These are phyloP conservation scores for Lophotriccus pileatus DNA, from an alignment of 2,797 vertebrate genomes.

Conservation along the genomic window DNA sequence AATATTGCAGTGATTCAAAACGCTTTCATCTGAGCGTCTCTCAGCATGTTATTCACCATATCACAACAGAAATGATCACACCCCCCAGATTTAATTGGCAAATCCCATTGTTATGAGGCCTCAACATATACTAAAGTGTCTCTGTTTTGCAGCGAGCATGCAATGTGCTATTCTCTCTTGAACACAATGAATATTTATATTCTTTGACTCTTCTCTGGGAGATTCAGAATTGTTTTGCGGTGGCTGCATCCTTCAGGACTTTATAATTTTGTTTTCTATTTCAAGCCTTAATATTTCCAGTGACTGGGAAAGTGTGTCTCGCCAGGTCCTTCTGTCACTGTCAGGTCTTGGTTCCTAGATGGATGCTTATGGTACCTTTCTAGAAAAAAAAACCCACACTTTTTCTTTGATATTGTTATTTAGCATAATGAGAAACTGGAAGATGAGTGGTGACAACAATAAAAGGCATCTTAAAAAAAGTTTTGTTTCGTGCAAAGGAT, in stretches of 20 bases:
- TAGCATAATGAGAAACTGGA: conserved; percentile 3
- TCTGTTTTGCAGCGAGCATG: conserved; percentile 18
- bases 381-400: fast-evolving
- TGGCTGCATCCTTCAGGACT: conserved; percentile 24
- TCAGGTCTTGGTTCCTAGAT: background rate
- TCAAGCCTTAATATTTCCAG: conserved; percentile 23
- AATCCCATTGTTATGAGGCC: conserved; percentile 59
- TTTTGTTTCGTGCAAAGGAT: background rate
- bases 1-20: conserved; percentile 35
- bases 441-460: background rate
- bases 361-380: background rate
- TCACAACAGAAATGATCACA: conserved; percentile 59
- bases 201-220: conserved; percentile 10
- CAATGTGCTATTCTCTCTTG: conserved; percentile 37
- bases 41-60: conserved; percentile 52
- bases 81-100: conserved; percentile 68
- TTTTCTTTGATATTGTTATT: conserved; percentile 5
- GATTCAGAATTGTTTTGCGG: background rate
- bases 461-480: background rate
- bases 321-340: background rate
- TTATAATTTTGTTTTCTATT: conserved; percentile 20
- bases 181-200: conserved; percentile 67
- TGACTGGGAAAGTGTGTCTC: background rate
- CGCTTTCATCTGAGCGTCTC: conserved; percentile 52
- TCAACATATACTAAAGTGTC: conserved; percentile 25